Evolutionary conservation across 2,797 vertebrate species (phyloP).

Genomic region (Moxostoma hubbsi): DNA sequence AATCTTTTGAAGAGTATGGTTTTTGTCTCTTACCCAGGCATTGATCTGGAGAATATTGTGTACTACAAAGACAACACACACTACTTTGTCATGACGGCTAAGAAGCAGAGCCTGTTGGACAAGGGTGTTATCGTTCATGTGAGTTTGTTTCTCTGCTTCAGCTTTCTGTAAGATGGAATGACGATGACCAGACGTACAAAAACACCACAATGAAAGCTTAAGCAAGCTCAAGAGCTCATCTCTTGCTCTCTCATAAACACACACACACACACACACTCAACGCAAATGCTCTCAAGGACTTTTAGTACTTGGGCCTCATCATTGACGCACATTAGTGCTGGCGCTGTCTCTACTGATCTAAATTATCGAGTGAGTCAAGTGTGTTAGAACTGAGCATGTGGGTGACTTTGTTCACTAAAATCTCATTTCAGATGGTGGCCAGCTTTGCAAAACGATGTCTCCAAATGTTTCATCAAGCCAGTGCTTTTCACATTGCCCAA

Average conservation of each 20-base stretch:
- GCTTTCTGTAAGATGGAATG: constrained; percentile 32
- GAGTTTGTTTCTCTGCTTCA: constrained; percentile 62
- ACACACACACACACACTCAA: not conserved
- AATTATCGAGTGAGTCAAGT: constrained; percentile 24
- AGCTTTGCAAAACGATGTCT: not conserved
- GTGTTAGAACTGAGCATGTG: too few relatives aligned
- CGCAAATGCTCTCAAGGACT: constrained; percentile 5
- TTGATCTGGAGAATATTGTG: constrained; percentile 98
- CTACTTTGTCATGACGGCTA: constrained; percentile 99
- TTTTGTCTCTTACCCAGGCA: constrained; percentile 74
- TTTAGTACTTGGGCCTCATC: constrained; percentile 4
- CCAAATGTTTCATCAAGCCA: not conserved
- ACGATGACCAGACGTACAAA: constrained; percentile 36
- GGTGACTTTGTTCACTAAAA: not conserved
- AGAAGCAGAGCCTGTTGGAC: constrained; percentile 96
- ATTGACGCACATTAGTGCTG: constrained; percentile 28
- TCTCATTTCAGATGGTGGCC: not conserved
- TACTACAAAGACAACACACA: constrained; percentile 98
- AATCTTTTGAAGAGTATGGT: not conserved
- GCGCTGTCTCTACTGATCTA: constrained; percentile 14
- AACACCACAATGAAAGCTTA: constrained; percentile 21
- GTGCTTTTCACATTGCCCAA: not conserved
- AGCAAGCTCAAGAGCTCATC: constrained; percentile 43
- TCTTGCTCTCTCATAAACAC: not conserved
- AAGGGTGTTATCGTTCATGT: constrained; percentile 95